Conservation (phyloP, 2,113 vertebrate species). For the Pontoporia blainvillei region DNA sequence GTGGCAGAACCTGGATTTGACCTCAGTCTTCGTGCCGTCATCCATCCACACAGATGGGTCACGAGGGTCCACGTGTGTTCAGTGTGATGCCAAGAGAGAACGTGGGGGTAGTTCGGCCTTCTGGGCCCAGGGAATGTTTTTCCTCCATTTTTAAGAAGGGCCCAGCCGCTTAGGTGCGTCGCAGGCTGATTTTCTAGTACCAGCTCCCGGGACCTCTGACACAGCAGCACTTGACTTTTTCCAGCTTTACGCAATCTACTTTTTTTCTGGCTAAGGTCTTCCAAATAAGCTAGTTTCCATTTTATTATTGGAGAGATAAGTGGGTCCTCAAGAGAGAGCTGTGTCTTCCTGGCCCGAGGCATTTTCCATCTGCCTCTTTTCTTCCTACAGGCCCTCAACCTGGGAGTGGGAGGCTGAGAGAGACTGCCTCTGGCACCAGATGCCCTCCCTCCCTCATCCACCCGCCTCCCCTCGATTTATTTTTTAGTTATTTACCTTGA, state of each 20-base stretch:
- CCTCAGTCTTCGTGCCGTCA: not conserved
- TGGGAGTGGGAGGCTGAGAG: not conserved
- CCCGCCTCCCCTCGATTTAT: not conserved
- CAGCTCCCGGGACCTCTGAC: not conserved
- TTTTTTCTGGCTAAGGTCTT: not conserved
- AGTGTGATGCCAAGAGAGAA: not conserved
- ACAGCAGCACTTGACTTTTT: not conserved
- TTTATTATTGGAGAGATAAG: not conserved
- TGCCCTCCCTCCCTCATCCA: not conserved
- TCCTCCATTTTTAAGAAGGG: not conserved
- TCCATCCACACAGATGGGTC: not conserved
- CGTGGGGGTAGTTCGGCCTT: not conserved
- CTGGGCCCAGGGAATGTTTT: not conserved
- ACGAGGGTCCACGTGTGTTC: not conserved
- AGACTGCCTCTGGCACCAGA: not conserved
- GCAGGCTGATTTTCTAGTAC: not conserved
- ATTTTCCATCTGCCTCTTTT: not conserved
- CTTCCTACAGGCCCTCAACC: not conserved
- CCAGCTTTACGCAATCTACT: not conserved
- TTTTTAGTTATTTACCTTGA: constrained; percentile 9
- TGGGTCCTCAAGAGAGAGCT: not conserved
- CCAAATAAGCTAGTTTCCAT: not conserved
- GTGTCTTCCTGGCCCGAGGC: not conserved
- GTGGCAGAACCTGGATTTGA: not conserved
- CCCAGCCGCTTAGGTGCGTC: not conserved